phyloP scores from a whole-genome alignment of 2,797 vertebrate species.

The Epinephelus awoara region DNA sequence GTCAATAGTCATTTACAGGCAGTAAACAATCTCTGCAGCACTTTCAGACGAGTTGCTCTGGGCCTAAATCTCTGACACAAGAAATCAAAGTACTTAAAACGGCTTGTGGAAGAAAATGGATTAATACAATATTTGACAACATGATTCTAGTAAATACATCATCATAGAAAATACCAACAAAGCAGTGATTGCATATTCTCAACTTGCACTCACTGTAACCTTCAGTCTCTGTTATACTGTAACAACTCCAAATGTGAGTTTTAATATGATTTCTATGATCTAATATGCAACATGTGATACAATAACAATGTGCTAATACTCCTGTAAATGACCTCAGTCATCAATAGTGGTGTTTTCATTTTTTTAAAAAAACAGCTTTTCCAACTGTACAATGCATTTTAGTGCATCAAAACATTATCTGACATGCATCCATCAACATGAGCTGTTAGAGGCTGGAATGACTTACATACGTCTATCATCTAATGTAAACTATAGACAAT shows the following conservation, averaged over 20 bases:
- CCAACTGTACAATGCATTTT: constrained; percentile 65
- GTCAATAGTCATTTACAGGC: constrained; percentile 47
- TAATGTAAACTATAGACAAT: constrained; percentile 75
- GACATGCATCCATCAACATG: constrained; percentile 59
- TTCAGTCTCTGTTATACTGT: constrained; percentile 34
- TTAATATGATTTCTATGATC: constrained; percentile 41
- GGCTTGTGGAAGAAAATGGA: constrained; percentile 24
- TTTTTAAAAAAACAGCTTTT: constrained; percentile 21
- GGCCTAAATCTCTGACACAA: constrained; percentile 40
- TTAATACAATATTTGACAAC: constrained; percentile 36
- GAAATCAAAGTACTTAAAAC: constrained; percentile 32
- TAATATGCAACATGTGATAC: constrained; percentile 39
- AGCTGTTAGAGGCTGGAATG: constrained; percentile 70
- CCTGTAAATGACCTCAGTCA: constrained; percentile 44
- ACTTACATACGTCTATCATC: constrained; percentile 48
- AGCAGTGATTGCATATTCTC: constrained; percentile 42
- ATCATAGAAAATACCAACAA: constrained; percentile 58
- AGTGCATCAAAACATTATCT: constrained; percentile 68
- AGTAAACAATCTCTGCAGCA: constrained; percentile 59
- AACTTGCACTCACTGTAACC: constrained; percentile 29
- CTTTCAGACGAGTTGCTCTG: constrained; percentile 35
- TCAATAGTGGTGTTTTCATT: constrained; percentile 57
- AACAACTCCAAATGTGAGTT: constrained; percentile 32
- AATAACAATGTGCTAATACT: constrained; percentile 62
- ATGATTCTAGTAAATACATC: constrained; percentile 47